Percentiles rank a stretch among this genome's conserved stretches.
Evolutionary conservation across 2,797 vertebrate genomes (phyloP).

Genomic region (Pseudochirops cupreus): DNA sequence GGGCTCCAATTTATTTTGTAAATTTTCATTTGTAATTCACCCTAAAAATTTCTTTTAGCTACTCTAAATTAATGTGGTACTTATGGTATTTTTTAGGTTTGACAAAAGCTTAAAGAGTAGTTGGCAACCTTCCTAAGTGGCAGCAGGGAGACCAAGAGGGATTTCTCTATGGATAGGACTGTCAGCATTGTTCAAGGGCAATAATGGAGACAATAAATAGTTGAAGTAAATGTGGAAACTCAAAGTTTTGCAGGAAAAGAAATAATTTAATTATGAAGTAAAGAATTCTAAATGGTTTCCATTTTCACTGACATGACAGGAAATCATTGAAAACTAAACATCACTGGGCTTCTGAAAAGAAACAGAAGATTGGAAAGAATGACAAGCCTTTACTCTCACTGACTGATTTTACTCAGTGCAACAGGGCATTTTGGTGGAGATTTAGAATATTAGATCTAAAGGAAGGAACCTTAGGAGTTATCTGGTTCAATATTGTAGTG

Average conservation of each 20-base stretch:
- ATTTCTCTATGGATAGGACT: background rate
- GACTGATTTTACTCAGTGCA: background rate
- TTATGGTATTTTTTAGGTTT: background rate
- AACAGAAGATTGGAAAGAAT: background rate
- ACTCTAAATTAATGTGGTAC: background rate
- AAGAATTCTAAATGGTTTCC: background rate
- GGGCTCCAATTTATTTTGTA: background rate
- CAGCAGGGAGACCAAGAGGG: background rate
- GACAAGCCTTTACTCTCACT: background rate
- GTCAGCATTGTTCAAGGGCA: background rate
- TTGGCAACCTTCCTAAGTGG: background rate
- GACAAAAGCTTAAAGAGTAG: background rate
- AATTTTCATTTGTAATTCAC: background rate
- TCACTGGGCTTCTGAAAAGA: background rate
- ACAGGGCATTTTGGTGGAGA: background rate
- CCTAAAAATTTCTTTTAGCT: background rate
- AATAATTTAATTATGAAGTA: background rate
- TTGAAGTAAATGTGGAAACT: background rate
- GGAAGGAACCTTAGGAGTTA: background rate
- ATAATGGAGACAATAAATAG: background rate
- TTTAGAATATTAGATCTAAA: background rate
- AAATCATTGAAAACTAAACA: background rate
- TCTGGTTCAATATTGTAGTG: background rate
- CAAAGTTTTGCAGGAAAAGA: background rate
- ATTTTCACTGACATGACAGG: background rate